A percentile compares a stretch with the other conserved stretches of the same genome.
These are phyloP conservation scores for Mixornis gularis DNA, from an alignment of 2,113 vertebrate genomes.

Conservation along the genomic window DNA sequence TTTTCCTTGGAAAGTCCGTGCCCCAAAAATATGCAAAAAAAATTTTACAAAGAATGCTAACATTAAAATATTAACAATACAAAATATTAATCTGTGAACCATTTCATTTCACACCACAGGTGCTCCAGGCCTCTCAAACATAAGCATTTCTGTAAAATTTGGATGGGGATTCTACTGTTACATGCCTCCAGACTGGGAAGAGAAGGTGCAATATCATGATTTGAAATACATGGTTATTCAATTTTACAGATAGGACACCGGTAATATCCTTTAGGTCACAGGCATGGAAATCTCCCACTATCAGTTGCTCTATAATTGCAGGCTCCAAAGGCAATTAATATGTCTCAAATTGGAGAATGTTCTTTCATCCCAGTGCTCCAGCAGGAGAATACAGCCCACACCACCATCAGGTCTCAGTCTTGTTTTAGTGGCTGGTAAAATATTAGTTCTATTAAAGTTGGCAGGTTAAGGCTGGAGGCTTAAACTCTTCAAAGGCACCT, in stretches of 20 bases:
- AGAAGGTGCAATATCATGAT: neutral
- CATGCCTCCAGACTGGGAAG: fast-evolving
- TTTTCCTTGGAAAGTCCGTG: neutral
- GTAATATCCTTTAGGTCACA: neutral
- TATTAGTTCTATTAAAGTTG: neutral
- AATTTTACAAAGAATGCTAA: neutral
- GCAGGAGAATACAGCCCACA: neutral
- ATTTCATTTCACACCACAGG: neutral
- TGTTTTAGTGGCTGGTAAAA: neutral
- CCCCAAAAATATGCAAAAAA: neutral
- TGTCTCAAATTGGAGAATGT: neutral
- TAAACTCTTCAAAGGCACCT: neutral
- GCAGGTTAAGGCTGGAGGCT: neutral
- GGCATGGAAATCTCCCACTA: neutral
- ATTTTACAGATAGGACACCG: neutral
- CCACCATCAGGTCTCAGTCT: neutral
- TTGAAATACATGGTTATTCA: neutral
- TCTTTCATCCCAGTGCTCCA: neutral
- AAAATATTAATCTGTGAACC: neutral
- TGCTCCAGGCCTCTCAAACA: neutral
- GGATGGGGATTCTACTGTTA: neutral
- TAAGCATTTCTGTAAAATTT: neutral
- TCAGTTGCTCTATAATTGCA: neutral
- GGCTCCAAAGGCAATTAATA: neutral
- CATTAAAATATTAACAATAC: neutral